Percentiles rank a stretch among this genome's conserved stretches.
Conservation (phyloP, 2,113 vertebrate species). For the Epinephelus cyanopodus region DNA sequence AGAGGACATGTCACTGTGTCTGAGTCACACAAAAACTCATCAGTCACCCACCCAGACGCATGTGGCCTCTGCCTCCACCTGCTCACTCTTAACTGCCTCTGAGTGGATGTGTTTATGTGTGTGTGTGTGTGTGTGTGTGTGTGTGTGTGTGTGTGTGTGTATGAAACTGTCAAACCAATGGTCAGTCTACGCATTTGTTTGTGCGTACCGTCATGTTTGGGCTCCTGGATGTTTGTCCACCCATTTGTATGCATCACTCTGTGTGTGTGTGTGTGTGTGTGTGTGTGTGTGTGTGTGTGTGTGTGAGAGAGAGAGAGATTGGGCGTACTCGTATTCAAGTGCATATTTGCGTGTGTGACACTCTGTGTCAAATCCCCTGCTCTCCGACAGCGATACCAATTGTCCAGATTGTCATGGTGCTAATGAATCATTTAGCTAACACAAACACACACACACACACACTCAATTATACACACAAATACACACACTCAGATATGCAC, state of each 20-base stretch:
- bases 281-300: neutral
- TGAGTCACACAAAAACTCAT: slow-evolving; percentile 42
- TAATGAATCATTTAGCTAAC: slow-evolving; percentile 57
- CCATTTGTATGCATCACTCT: neutral
- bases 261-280: neutral
- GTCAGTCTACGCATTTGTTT: neutral
- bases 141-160: slow-evolving; percentile 9
- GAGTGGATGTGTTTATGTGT: neutral
- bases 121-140: slow-evolving; percentile 6
- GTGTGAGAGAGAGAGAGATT: neutral
- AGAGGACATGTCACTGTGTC: slow-evolving; percentile 56
- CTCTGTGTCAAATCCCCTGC: slow-evolving; percentile 33
- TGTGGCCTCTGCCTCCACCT: slow-evolving; percentile 40
- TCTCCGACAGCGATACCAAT: slow-evolving; percentile 40
- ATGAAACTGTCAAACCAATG: neutral
- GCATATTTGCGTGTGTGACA: neutral
- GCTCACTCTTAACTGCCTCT: slow-evolving; percentile 18
- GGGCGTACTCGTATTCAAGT: neutral
- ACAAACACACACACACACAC: slow-evolving; percentile 14
- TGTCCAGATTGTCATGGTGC: slow-evolving; percentile 44
- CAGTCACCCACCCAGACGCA: slow-evolving; percentile 30
- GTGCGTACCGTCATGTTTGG: neutral
- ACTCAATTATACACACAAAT: neutral
- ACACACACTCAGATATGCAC: neutral
- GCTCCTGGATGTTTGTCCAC: neutral